phyloP scores from a whole-genome alignment of 2,797 vertebrate genomes.

The Gallinago nigripennis region DNA sequence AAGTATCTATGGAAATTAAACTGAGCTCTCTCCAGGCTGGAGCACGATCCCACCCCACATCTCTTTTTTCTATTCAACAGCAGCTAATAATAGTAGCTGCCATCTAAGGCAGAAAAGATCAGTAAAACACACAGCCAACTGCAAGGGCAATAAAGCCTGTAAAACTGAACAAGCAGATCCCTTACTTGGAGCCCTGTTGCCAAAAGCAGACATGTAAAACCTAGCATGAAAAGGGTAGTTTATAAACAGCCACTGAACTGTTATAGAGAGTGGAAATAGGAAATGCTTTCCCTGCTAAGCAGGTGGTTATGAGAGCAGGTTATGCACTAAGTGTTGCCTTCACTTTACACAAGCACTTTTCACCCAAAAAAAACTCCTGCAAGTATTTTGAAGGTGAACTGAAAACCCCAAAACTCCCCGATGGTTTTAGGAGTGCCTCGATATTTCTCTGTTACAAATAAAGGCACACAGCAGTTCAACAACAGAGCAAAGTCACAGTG shows the following conservation, averaged over 20 bases:
- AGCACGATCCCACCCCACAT: neutral
- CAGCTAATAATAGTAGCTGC: neutral
- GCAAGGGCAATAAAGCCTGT: neutral
- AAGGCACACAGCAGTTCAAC: neutral
- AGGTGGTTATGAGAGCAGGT: neutral
- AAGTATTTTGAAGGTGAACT: neutral
- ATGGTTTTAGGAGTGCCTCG: neutral
- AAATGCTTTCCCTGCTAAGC: neutral
- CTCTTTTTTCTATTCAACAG: neutral
- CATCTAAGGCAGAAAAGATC: neutral
- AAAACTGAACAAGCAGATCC: neutral
- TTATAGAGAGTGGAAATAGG: neutral
- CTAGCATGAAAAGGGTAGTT: neutral
- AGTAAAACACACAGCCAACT: neutral
- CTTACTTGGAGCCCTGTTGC: neutral
- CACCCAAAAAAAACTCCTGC: neutral
- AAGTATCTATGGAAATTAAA: neutral
- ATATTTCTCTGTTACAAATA: neutral
- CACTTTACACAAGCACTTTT: neutral
- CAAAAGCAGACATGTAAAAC: neutral
- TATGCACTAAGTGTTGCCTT: neutral
- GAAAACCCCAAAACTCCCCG: neutral
- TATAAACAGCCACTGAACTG: neutral
- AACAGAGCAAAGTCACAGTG: accelerated
- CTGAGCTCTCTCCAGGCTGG: neutral